Evolutionary conservation across 2,113 vertebrate species (phyloP).

Genomic region (Otocyon megalotis): DNA sequence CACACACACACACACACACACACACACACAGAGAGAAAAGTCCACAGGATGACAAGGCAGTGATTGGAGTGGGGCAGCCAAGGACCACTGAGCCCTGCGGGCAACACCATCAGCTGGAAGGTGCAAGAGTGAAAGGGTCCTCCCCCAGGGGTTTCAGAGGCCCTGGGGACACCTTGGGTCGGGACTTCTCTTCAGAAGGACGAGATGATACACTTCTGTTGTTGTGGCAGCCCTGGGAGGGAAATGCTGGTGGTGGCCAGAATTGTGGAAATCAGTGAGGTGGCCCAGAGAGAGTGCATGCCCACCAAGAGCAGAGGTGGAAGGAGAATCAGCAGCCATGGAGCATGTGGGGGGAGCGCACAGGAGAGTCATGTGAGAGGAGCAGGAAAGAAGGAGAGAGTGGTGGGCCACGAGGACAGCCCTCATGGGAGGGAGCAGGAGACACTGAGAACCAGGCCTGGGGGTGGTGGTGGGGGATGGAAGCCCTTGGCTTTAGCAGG

Average conservation of each 20-base stretch:
- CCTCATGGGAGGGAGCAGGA: background rate
- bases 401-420: background rate
- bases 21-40: background rate
- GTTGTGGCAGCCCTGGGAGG: too few species aligned
- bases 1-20: background rate
- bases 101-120: background rate
- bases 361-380: fast-evolving
- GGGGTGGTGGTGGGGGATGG: background rate
- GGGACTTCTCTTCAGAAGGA: background rate
- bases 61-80: fast-evolving
- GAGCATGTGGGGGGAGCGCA: fast-evolving
- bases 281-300: fast-evolving
- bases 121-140: fast-evolving
- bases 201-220: fast-evolving
- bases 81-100: background rate
- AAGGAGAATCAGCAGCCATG: fast-evolving
- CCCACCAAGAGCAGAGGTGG: fast-evolving
- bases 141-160: fast-evolving
- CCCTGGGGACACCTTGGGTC: fast-evolving
- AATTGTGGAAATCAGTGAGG: fast-evolving
- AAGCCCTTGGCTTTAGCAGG: background rate
- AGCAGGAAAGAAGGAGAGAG: background rate
- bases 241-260: background rate
- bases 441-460: background rate
- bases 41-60: background rate